Evolutionary conservation across 2,113 vertebrate species (phyloP).

Genomic region (Notothenia rossii): DNA sequence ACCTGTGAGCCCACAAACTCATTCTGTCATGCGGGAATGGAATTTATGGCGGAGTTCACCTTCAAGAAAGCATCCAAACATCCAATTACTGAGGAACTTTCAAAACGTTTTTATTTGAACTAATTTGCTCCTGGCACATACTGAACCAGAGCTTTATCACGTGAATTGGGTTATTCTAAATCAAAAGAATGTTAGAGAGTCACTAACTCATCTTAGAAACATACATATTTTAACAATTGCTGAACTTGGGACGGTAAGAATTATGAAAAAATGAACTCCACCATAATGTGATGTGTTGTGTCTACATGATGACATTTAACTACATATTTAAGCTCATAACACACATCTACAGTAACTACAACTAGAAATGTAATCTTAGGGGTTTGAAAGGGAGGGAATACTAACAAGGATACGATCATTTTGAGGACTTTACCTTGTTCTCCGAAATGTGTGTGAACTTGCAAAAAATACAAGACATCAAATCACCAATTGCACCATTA

Average conservation of each 20-base stretch:
- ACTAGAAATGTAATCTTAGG: not conserved
- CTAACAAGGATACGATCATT: not conserved
- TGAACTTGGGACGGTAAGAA: not conserved
- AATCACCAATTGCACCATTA: slow-evolving; percentile 45
- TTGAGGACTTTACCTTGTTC: slow-evolving; percentile 78
- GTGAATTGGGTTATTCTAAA: no score
- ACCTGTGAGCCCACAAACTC: slow-evolving; percentile 22
- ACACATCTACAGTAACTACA: not conserved
- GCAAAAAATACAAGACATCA: slow-evolving; percentile 73
- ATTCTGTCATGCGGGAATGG: slow-evolving; percentile 35
- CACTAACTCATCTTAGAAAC: no score
- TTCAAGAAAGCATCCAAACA: slow-evolving; percentile 24
- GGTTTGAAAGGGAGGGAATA: not conserved
- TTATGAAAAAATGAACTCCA: slow-evolving; percentile 37
- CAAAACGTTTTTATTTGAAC: not conserved
- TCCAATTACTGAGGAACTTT: not conserved
- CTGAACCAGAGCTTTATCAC: not conserved
- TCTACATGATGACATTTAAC: not conserved
- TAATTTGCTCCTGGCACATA: not conserved
- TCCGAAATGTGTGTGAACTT: slow-evolving; percentile 86
- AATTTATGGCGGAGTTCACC: slow-evolving; percentile 41
- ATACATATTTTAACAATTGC: not conserved
- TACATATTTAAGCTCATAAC: not conserved
- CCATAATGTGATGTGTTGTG: not conserved
- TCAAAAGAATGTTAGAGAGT: no score